Evolutionary conservation across 2,113 vertebrate genomes (phyloP).

Genomic region (Coptodon rendalli): DNA sequence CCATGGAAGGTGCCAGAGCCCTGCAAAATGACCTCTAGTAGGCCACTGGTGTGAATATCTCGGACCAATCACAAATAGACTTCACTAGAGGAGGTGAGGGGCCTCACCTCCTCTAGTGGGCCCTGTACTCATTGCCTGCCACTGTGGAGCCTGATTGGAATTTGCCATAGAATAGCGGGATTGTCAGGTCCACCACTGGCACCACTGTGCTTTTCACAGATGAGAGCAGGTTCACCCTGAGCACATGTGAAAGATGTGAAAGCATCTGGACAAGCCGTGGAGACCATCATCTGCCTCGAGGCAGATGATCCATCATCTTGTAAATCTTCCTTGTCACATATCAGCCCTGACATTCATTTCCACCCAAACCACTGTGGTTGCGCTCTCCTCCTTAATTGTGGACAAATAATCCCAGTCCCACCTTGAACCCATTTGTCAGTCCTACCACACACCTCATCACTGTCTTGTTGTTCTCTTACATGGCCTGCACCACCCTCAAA

Average conservation of each 20-base stretch:
- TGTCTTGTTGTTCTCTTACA: not conserved
- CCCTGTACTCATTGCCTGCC: not conserved
- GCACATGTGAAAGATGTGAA: not conserved
- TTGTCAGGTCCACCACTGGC: not conserved
- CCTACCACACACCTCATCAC: not conserved
- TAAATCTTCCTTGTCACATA: not conserved
- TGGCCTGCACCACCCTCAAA: not conserved
- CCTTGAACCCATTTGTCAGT: not conserved
- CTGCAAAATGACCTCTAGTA: not conserved
- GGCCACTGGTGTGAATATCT: not conserved
- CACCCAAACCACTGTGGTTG: not conserved
- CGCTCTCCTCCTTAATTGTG: not conserved
- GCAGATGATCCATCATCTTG: not conserved
- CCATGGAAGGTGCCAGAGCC: fast-evolving
- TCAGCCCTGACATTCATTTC: not conserved
- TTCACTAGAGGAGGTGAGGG: not conserved
- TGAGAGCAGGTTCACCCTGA: not conserved
- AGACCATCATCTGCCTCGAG: not conserved
- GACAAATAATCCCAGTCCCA: not conserved
- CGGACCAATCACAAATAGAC: fast-evolving
- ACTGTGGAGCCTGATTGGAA: not conserved
- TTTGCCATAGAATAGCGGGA: not conserved
- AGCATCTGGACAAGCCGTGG: not conserved
- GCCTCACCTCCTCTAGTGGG: not conserved
- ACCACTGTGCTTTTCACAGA: not conserved